Percentiles rank a stretch among this genome's conserved stretches.
Evolutionary conservation across 2,113 vertebrate genomes (phyloP).

Genomic region (Glaucidium brasilianum): DNA sequence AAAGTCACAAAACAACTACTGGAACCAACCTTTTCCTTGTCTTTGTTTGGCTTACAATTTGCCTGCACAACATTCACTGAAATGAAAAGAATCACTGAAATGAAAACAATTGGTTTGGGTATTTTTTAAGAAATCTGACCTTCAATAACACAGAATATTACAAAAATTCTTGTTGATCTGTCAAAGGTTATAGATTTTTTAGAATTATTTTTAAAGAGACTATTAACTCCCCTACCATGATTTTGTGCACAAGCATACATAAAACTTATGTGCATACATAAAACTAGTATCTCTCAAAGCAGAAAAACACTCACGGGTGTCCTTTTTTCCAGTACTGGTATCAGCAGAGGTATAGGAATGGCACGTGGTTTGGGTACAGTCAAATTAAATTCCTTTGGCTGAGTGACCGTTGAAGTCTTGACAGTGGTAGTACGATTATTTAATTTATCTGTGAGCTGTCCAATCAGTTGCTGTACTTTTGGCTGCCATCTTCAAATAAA

Average conservation of each 20-base stretch:
- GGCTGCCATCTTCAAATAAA: constrained; percentile 82
- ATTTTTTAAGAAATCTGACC: not conserved
- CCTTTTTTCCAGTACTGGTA: constrained; percentile 71
- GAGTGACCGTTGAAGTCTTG: constrained; percentile 73
- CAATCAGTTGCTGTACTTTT: constrained; percentile 76
- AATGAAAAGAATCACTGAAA: not conserved
- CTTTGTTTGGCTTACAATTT: not conserved
- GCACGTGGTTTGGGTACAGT: constrained; percentile 76
- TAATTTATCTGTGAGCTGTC: constrained; percentile 67
- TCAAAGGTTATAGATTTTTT: not conserved
- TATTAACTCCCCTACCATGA: not conserved
- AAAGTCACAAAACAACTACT: not conserved
- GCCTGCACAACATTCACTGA: not conserved
- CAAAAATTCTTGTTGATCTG: not conserved
- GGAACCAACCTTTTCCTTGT: not conserved
- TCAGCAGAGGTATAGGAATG: constrained; percentile 72
- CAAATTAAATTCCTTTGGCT: constrained; percentile 84
- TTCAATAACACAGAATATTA: not conserved
- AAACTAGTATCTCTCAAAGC: not conserved
- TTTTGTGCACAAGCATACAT: not conserved
- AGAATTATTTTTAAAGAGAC: not conserved
- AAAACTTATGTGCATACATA: not conserved
- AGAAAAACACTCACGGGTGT: constrained; percentile 77
- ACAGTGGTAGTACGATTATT: not conserved
- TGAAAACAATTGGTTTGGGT: not conserved